A percentile compares a stretch with the other conserved stretches of the same genome.
These are phyloP conservation scores for Agrypnus murinus DNA, from an alignment of 2,888 invertebrate genomes.

Conservation along the genomic window DNA sequence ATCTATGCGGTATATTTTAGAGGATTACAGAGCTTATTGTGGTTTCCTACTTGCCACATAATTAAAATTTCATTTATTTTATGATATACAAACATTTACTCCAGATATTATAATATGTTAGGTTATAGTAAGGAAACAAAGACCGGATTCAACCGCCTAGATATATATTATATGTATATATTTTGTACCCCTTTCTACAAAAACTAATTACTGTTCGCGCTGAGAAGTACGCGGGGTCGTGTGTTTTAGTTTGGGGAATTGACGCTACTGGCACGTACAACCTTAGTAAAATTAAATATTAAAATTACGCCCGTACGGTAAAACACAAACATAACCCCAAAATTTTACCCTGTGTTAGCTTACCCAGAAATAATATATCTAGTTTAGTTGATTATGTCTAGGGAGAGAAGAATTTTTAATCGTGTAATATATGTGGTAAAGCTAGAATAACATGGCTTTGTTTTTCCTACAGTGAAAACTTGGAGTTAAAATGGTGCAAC, in stretches of 20 bases:
- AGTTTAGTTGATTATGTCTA: conserved; percentile 29
- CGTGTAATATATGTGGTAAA: no score
- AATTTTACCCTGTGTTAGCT: conserved; percentile 23
- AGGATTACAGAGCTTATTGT: conserved; percentile 33
- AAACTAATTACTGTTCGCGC: conserved; percentile 32
- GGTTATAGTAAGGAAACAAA: conserved; percentile 4
- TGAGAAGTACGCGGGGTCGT: conserved; percentile 5
- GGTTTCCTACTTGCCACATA: conserved; percentile 35
- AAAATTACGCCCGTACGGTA: conserved; percentile 27
- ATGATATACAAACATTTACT: conserved; percentile 36
- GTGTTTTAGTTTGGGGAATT: conserved; percentile 32
- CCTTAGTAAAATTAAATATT: conserved; percentile 30
- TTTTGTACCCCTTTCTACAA: conserved; percentile 7
- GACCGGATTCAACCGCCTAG: conserved; percentile 1
- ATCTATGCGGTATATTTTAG: conserved; percentile 36
- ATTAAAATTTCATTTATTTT: conserved; percentile 45
- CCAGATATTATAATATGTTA: conserved; percentile 24
- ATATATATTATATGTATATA: neutral
- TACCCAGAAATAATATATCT: conserved; percentile 29
- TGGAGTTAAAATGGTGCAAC: no score
- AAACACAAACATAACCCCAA: conserved; percentile 34
- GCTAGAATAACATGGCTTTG: no score
- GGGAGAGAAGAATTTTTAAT: no score
- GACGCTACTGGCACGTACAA: conserved; percentile 26
- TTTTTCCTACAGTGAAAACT: no score